phyloP scores from a whole-genome alignment of 2,888 invertebrate species.

The Ariolimax columbianus region DNA sequence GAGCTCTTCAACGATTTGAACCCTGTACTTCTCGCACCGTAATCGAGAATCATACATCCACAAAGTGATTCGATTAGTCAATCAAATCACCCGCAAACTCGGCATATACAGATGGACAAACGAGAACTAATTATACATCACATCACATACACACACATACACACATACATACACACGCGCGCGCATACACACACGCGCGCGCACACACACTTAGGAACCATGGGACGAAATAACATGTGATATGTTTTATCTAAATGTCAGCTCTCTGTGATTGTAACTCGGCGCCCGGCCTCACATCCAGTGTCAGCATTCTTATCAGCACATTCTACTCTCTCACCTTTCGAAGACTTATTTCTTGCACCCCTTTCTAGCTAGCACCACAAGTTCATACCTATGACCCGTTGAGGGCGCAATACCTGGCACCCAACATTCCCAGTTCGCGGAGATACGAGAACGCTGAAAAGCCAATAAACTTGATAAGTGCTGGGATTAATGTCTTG shows the following conservation, averaged over 20 bases:
- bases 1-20: too few species aligned
- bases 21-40: too few species aligned
- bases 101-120: too few species aligned
- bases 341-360: not conserved
- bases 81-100: too few species aligned
- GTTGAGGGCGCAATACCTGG: not conserved
- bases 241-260: conserved; percentile 15
- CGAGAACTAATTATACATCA: too few species aligned
- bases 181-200: too few species aligned
- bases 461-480: not conserved
- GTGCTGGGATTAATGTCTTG: not conserved
- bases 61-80: too few species aligned
- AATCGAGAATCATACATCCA: too few species aligned
- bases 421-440: not conserved
- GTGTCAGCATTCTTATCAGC: not conserved
- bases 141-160: too few species aligned
- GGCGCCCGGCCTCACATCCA: not conserved
- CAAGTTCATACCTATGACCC: not conserved
- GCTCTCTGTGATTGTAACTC: not conserved
- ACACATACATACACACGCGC: too few species aligned
- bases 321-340: not conserved
- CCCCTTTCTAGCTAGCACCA: not conserved
- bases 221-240: not conserved
- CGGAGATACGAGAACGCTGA: not conserved
- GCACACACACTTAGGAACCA: not conserved